Evolutionary conservation across 2,888 invertebrate genomes (phyloP), one percentile per base, ranked within the genome.

Genomic region (Unio delphinus): DNA sequence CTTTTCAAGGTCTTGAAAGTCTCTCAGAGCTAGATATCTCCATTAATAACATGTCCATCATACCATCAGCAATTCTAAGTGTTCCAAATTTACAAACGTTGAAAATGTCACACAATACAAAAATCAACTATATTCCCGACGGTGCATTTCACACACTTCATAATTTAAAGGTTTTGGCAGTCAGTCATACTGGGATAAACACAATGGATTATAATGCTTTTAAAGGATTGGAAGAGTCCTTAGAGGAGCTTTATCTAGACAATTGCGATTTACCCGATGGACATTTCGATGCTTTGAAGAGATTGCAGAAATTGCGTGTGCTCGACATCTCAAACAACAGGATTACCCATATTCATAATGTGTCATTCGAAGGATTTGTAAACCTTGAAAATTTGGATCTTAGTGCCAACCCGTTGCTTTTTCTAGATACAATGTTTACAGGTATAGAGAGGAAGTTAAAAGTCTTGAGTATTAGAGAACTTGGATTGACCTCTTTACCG

Each of bases 341-440:
- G 58, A 77, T 77, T 56, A 67, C 74, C n/a, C 74, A 74, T 45
- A 73, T 77, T 70, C 77, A 77, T 57, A 77, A 77, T 55, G 71
- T 67, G 20, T 77, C 77, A 4, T 77, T 74, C 59, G 71, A 67
- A 54, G 74, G 77, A 17, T 77, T 77, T 58, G 61, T 64, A n/a
- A 54, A 70, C 23, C 60, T 77, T 6, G 71, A 77, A 56, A 71
- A 71, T 28, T 63, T 77, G 7, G 74, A 77, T 65, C 73, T 77
- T 20, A 74, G 77, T 64, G 77, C 74, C 20, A 74, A 77, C 28
- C 61, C 65, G 30, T 62, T 74, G 23, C 61, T 62, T 26, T 77
- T 77, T 55, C 67, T 74, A 1, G 77, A 77, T 65, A 73, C 77
- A 11, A 69, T 77, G 63, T 77, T 77, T 61, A 65, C 67, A 30